A percentile compares a stretch with the other conserved stretches of the same genome.
Evolutionary conservation across 2,113 vertebrate genomes (phyloP).

Genomic region (Oreochromis spilurus): DNA sequence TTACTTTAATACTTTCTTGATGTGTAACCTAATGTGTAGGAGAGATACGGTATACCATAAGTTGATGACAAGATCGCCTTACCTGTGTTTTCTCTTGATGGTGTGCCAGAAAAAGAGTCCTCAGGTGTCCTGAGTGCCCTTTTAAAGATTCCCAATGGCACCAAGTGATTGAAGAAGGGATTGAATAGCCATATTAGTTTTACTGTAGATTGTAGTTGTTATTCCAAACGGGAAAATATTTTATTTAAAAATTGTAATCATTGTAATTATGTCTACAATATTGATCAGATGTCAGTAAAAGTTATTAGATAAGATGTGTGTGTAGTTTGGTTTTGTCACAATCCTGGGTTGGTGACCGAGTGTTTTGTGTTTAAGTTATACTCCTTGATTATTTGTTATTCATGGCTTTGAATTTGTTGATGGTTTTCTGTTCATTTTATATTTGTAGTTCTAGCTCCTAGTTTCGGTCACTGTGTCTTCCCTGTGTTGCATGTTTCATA

Average conservation of each 20-base stretch:
- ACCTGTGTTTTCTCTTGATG: background rate
- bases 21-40: background rate
- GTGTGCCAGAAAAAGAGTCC: background rate
- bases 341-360: background rate
- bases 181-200: too few relatives aligned
- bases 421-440: background rate
- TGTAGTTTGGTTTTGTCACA: background rate
- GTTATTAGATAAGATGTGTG: background rate
- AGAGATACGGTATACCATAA: background rate
- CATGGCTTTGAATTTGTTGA: background rate
- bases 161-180: too few relatives aligned
- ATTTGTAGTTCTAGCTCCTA: background rate
- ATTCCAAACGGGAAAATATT: background rate
- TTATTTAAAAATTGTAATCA: background rate
- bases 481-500: background rate
- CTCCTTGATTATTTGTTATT: background rate
- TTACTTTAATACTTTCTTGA: background rate
- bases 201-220: too few relatives aligned
- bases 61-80: background rate
- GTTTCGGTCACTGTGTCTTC: background rate
- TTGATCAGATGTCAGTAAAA: background rate
- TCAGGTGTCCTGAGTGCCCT: background rate
- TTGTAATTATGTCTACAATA: background rate
- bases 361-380: background rate
- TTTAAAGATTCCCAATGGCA: background rate